phyloP scores from a whole-genome alignment of 2,888 invertebrate species.

The Blastobasis lacticolella region DNA sequence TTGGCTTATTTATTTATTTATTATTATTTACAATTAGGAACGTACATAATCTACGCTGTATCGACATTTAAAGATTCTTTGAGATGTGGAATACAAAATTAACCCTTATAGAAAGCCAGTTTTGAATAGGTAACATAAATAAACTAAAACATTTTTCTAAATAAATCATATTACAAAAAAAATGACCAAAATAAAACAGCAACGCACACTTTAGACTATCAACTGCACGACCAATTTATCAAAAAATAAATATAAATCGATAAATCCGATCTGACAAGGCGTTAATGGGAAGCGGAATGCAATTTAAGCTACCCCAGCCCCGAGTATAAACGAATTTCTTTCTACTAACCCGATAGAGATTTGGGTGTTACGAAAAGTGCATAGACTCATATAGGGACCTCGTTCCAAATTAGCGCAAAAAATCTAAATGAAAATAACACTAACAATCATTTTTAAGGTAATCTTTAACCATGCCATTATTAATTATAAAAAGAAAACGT shows the following conservation, averaged over 20 bases:
- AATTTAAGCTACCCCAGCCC: constrained; percentile 68
- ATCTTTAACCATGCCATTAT: too few species aligned
- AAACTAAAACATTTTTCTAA: too few species aligned
- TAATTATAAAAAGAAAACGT: too few species aligned
- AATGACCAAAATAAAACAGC: background rate
- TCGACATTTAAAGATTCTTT: too few species aligned
- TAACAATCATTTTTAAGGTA: too few species aligned
- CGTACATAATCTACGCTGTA: too few species aligned
- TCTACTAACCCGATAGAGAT: constrained; percentile 15
- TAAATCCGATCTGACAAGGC: constrained; percentile 71
- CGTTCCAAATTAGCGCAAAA: background rate
- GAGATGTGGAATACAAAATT: too few species aligned
- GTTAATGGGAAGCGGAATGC: constrained; percentile 72
- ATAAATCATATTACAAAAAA: background rate
- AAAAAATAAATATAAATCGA: constrained; percentile 55
- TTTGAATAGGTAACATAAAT: too few species aligned
- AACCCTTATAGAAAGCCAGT: too few species aligned
- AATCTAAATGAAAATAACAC: too few species aligned
- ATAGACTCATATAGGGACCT: background rate
- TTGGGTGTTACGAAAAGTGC: background rate
- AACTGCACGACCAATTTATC: constrained; percentile 60
- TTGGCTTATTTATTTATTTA: too few species aligned
- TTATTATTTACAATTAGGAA: too few species aligned
- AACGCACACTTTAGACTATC: constrained; percentile 5
- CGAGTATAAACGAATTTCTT: constrained; percentile 54